Conservation (phyloP, 2,113 vertebrate species). For the Nerophis lumbriciformis region DNA sequence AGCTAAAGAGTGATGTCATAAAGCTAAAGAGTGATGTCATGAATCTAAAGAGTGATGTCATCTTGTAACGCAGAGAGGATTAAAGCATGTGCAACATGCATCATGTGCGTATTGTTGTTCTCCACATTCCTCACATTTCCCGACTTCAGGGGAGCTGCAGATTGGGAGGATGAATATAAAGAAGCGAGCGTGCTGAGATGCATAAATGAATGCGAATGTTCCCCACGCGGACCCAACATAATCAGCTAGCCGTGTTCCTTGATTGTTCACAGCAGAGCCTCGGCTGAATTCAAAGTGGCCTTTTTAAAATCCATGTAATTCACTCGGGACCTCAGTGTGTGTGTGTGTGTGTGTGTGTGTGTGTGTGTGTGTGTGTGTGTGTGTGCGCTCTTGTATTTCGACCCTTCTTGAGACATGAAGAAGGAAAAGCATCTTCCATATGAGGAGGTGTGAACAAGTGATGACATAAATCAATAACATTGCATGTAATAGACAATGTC, state of each 20-base stretch:
- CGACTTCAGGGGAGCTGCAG: conserved; percentile 37
- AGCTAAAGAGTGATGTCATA: too few species aligned
- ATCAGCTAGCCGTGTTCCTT: conserved; percentile 67
- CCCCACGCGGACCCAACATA: conserved; percentile 62
- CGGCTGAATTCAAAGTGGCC: conserved; percentile 67
- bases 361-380: not conserved
- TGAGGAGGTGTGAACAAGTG: too few species aligned
- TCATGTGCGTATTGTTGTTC: conserved; percentile 20
- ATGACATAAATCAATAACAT: too few species aligned
- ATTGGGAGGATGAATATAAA: conserved; percentile 58
- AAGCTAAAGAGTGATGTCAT: too few species aligned
- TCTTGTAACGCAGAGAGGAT: too few species aligned
- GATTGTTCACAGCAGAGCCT: conserved; percentile 69
- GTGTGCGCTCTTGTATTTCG: not conserved
- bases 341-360: not conserved
- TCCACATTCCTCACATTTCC: conserved; percentile 44
- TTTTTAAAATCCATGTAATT: conserved; percentile 68
- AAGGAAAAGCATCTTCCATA: too few species aligned
- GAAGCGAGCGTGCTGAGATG: conserved; percentile 50
- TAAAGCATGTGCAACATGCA: conserved; percentile 5
- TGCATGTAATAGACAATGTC: too few species aligned
- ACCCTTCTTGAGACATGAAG: too few species aligned
- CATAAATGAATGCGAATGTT: conserved; percentile 74
- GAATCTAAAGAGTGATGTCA: not conserved
- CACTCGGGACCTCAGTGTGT: conserved; percentile 47